phyloP scores from a whole-genome alignment of 2,113 vertebrate genomes.

The Protobothrops flavoviridis region DNA sequence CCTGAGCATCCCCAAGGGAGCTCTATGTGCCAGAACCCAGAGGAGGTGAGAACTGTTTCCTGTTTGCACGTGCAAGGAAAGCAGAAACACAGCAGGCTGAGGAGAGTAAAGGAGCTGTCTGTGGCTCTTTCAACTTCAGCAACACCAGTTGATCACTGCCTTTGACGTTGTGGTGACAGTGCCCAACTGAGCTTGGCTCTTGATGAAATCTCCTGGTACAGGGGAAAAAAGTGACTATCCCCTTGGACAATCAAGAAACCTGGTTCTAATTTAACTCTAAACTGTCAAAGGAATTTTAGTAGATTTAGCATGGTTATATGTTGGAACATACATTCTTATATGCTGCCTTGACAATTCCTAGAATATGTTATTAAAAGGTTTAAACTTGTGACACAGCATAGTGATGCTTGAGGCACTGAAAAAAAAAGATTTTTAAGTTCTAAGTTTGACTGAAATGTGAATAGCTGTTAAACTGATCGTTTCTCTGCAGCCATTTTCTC shows the following conservation, averaged over 20 bases:
- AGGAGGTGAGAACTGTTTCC: conserved; percentile 19
- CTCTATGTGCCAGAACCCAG: neutral
- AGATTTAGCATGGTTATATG: neutral
- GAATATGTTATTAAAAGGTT: neutral
- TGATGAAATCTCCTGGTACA: neutral
- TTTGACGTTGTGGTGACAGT: neutral
- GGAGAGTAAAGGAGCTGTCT: neutral
- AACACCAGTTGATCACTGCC: neutral
- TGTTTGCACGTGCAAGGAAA: conserved; percentile 7
- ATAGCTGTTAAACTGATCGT: neutral
- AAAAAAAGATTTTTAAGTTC: neutral
- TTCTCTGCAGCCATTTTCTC: neutral
- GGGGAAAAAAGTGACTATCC: neutral
- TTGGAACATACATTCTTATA: neutral
- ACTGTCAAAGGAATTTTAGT: neutral
- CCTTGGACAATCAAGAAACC: neutral
- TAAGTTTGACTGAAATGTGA: neutral
- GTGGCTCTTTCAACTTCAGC: neutral
- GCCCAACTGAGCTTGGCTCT: neutral
- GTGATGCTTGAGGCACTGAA: neutral
- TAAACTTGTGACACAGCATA: neutral
- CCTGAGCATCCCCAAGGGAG: conserved; percentile 3
- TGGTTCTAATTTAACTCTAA: neutral
- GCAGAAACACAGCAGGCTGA: conserved; percentile 1
- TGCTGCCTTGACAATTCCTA: neutral